Conservation (phyloP, 2,113 vertebrate species). For the Gopherus evgoodei region DNA sequence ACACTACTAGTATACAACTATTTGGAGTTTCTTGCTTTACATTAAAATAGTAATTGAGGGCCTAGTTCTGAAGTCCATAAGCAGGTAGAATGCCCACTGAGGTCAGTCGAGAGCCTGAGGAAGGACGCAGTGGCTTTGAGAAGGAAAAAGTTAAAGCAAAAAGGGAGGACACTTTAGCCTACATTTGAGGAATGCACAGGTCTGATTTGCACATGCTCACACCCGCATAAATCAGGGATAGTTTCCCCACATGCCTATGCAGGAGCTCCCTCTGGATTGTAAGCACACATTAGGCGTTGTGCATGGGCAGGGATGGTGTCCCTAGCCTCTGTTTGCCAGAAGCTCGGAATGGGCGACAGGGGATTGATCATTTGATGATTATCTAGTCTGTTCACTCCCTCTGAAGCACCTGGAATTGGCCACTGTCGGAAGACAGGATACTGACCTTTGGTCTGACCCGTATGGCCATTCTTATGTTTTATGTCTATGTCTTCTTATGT, state of each 20-base stretch:
- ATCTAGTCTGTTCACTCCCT: too few relatives aligned
- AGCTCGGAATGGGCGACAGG: background rate
- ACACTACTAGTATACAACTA: background rate
- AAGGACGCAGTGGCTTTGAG: background rate
- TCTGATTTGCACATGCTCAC: background rate
- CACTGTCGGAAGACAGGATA: too few relatives aligned
- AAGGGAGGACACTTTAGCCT: background rate
- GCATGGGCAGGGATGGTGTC: too few relatives aligned
- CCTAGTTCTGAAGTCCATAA: background rate
- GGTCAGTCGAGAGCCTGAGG: too few relatives aligned
- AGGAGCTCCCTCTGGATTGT: background rate
- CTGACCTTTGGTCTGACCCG: too few relatives aligned
- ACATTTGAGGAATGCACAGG: background rate
- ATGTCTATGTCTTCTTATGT: too few relatives aligned
- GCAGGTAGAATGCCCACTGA: background rate
- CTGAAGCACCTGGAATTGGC: too few relatives aligned
- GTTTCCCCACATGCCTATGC: too few relatives aligned
- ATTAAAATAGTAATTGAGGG: background rate
- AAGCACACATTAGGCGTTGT: accelerated
- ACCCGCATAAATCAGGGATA: accelerated
- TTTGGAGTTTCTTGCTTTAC: background rate
- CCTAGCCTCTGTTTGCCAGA: background rate
- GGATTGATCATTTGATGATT: too few relatives aligned
- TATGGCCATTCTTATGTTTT: too few relatives aligned
- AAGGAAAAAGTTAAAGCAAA: background rate